These are phyloP conservation scores for Fregata magnificens DNA, from an alignment of 2,113 vertebrate species.

Conservation along the genomic window DNA sequence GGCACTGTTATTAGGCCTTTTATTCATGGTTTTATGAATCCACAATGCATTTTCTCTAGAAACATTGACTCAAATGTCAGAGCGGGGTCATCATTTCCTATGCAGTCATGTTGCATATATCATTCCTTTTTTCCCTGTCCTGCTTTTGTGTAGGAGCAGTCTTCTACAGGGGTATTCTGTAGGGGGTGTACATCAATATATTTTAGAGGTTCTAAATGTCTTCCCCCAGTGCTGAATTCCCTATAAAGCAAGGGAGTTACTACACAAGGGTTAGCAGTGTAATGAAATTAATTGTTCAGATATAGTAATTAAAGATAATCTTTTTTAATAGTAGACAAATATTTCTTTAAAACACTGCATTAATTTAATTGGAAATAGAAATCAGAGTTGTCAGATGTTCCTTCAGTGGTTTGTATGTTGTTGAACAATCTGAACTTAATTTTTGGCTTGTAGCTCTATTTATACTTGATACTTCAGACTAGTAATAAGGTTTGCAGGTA, in stretches of 20 bases:
- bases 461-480: not conserved
- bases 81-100: not conserved
- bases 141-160: not conserved
- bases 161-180: not conserved
- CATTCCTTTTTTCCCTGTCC: not conserved
- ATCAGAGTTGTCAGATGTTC: not conserved
- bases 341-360: not conserved
- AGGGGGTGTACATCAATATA: not conserved
- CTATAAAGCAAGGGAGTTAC: not conserved
- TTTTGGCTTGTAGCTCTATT: not conserved
- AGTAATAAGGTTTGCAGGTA: not conserved
- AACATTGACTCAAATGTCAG: not conserved
- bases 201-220: not conserved
- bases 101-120: not conserved
- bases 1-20: not conserved
- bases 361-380: not conserved
- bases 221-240: not conserved
- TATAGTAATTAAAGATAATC: not conserved
- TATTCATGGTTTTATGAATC: not conserved
- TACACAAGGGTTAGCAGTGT: not conserved
- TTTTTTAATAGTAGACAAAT: not conserved
- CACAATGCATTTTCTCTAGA: not conserved
- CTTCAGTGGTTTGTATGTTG: not conserved
- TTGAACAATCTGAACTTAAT: not conserved
- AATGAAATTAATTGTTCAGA: not conserved